Evolutionary conservation across 2,888 invertebrate genomes (phyloP), one percentile per base, ranked within the genome.

Genomic region (Cheilosia scutellata): DNA sequence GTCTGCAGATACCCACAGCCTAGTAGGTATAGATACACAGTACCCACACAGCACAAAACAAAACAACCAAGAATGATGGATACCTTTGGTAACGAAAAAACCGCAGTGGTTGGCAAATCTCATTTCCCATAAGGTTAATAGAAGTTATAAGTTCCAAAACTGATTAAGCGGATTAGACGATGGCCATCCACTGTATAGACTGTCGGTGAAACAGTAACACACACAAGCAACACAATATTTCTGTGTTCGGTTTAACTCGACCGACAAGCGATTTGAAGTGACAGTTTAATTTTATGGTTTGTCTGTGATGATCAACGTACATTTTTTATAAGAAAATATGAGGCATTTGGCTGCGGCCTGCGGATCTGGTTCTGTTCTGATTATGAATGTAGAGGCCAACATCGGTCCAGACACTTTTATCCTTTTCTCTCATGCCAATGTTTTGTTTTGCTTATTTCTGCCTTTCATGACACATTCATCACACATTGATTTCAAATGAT

Each of bases 201-300:
- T 49, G 51, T 51, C 63, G 47, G 37, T 20, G 55, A 70, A 78
- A 71, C 55, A 71, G 58, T 60, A 72, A 72, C 58, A 49, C 44
- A 78, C 62, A 72, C 65, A 65, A 33, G 42, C 49, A 33, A 65
- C 37, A 63, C 65, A 29, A 7, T 11, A 70, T 58, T 72, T 71
- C 51, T 58, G 57, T 65, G 58, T 79, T 72, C 51, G 42, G 40
- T 58, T 65, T 5, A 65, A 79, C 58, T 62, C 76, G 75, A 87
- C 87, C 82, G 88, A 88, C 88, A 91, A 91, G 91, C 89, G 90
- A 92, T 92, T 89, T 90, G 90, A 92, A 91, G 90, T 92, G 92
- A 92, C 92, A 92, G 92, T 92, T 92, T 92, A 92, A 92, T 92
- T 92, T 92, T 92, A 92, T 92, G 92, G 91, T 92, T 91, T 91